Base-by-base conservation (phyloP, 1,140 invertebrate genomes). In the Sminthurides bifidus region DNA sequence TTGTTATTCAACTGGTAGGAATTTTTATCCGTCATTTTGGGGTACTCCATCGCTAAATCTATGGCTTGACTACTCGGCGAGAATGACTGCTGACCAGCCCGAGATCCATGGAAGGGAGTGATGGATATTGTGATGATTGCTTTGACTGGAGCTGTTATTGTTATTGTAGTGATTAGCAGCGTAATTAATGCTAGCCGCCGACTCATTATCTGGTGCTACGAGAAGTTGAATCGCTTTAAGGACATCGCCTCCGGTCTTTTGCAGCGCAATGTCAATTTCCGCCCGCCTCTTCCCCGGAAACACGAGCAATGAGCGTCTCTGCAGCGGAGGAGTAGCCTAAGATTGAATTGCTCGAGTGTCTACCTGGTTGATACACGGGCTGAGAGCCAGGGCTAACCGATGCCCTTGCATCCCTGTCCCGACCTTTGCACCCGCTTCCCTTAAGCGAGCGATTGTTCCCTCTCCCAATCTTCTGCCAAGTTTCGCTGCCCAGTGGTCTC, bases 161-260 rank as follows among this genome's bases (percentile, higher is more conserved):
- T 29, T 58, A n/a, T n/a, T n/a, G n/a, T n/a, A n/a, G n/a, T n/a
- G n/a, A n/a, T n/a, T n/a, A n/a, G 56, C 23, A 48, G 51, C 12
- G 48, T 41, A 48, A 58, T 52, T 15, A 53, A 27, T 24, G 21
- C 24, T 6, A 57, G 48, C 17, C 48, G 40, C 38, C 51, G 31
- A 19, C 30, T 14, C 48, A 50, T 50, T 19, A 43, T 51, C 55
- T 14, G 43, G 40, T 2, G 54, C 38, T 35, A 66, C 33, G 38
- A 90, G 79, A 44, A 85, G 79, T 68, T 94, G 89, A 78, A 94
- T 92, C 1, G 89, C 87, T 63, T 87, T 83, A 0, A 92, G 79
- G 0, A 92, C 83, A 67, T 93, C 88, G 0, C 89, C 87, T 74
- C 72, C 80, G 73, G 73, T 79, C 54, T 78, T 73, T 51, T 79